phyloP scores from a whole-genome alignment of 64 coral and sea anemone species.

The Pocillopora verrucosa region DNA sequence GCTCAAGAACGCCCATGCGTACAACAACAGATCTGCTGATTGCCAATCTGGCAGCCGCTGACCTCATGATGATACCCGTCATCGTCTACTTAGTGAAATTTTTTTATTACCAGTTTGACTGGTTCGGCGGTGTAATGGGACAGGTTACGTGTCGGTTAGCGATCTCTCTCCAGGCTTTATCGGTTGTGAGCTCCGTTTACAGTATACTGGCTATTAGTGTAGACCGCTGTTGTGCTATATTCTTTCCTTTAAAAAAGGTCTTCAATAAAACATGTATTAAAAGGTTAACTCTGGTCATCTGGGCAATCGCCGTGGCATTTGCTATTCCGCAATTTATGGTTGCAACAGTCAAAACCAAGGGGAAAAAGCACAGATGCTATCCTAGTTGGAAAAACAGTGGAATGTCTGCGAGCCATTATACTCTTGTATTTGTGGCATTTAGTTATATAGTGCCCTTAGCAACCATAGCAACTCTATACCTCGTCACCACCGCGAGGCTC shows the following conservation, averaged over 20 bases:
- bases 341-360: neutral
- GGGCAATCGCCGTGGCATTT: slow-evolving; percentile 4
- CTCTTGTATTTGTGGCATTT: slow-evolving; percentile 24
- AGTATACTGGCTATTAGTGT: slow-evolving; percentile 47
- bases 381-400: slow-evolving; percentile 36
- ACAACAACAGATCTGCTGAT: slow-evolving; percentile 49
- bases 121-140: slow-evolving; percentile 58
- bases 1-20: slow-evolving; percentile 41
- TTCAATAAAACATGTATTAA: slow-evolving; percentile 23
- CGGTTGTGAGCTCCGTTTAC: slow-evolving; percentile 43
- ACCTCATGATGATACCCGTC: slow-evolving; percentile 55
- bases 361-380: slow-evolving; percentile 8
- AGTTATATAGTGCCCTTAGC: slow-evolving; percentile 37
- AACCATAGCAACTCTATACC: slow-evolving; percentile 30
- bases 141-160: slow-evolving; percentile 39
- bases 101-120: slow-evolving; percentile 34
- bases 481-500: slow-evolving; percentile 22
- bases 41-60: slow-evolving; percentile 63
- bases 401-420: slow-evolving; percentile 22
- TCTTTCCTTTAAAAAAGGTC: slow-evolving; percentile 42
- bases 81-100: slow-evolving; percentile 47
- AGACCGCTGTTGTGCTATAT: slow-evolving; percentile 50
- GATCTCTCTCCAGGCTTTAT: slow-evolving; percentile 38
- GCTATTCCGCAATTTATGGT: slow-evolving; percentile 26
- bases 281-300: slow-evolving; percentile 18